Evolutionary conservation across 2,888 invertebrate species (phyloP).

Genomic region (Archips xylosteana): DNA sequence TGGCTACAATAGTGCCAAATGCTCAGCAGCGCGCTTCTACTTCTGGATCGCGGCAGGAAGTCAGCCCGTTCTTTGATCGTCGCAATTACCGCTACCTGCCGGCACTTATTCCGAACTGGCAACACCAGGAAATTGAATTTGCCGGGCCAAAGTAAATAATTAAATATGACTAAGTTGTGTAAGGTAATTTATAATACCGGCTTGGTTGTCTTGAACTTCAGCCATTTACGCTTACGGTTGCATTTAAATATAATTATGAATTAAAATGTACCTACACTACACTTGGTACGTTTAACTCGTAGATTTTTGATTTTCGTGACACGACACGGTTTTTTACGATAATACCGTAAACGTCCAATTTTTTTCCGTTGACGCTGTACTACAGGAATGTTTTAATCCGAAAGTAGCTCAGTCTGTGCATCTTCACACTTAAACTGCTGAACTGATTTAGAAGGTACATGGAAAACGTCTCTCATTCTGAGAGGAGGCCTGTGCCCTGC

Average conservation of each 20-base stretch:
- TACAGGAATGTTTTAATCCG: too few relatives aligned
- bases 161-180: conserved; percentile 1
- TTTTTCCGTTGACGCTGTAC: not conserved
- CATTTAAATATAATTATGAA: too few relatives aligned
- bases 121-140: conserved; percentile 38
- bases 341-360: not conserved
- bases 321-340: not conserved
- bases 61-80: conserved; percentile 79
- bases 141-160: conserved; percentile 12
- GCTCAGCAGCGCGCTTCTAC: conserved; percentile 50
- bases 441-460: too few relatives aligned
- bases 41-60: conserved; percentile 59
- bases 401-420: too few relatives aligned
- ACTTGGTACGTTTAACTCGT: too few relatives aligned
- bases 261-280: too few relatives aligned
- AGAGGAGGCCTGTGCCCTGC: too few relatives aligned
- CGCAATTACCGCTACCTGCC: conserved; percentile 68
- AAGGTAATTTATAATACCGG: conserved; percentile 3
- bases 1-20: conserved; percentile 5
- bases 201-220: not conserved
- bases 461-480: too few relatives aligned
- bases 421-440: too few relatives aligned
- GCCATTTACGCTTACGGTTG: not conserved
- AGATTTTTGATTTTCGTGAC: not conserved
- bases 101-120: conserved; percentile 38